phyloP scores from a whole-genome alignment of 2,113 vertebrate genomes.

The Felis chaus region DNA sequence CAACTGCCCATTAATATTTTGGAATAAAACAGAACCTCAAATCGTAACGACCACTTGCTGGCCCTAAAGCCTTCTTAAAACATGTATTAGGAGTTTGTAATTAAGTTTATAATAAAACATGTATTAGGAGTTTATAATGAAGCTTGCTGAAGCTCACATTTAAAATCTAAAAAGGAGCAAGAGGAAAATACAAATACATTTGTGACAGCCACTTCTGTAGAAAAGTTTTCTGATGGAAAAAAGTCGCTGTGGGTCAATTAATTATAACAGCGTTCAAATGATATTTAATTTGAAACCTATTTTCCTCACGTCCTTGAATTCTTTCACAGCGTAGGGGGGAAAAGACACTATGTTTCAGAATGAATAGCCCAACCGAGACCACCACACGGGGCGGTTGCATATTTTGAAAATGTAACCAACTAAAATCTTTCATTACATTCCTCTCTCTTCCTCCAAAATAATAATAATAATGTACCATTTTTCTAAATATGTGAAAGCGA shows the following conservation, averaged over 20 bases:
- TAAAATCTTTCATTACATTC: background rate
- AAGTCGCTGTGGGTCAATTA: background rate
- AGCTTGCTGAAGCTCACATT: background rate
- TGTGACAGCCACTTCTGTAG: background rate
- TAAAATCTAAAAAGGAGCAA: background rate
- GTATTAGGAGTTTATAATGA: background rate
- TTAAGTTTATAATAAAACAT: background rate
- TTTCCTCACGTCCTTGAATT: slow-evolving; percentile 54
- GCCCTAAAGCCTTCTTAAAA: background rate
- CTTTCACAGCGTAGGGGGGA: background rate
- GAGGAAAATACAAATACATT: background rate
- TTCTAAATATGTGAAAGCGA: slow-evolving; percentile 33
- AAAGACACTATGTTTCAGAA: background rate
- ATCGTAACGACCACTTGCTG: background rate
- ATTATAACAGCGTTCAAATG: slow-evolving; percentile 22
- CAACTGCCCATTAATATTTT: background rate
- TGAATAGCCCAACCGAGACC: background rate
- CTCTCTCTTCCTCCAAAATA: background rate
- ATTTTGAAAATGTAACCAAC: slow-evolving; percentile 49
- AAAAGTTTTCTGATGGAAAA: background rate
- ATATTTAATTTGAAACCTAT: slow-evolving; percentile 23
- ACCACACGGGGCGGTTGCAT: background rate
- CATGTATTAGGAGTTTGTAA: background rate
- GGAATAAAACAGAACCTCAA: slow-evolving; percentile 37
- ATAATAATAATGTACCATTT: background rate